Conservation (phyloP, 1,140 invertebrate species). For the Popillia japonica region DNA sequence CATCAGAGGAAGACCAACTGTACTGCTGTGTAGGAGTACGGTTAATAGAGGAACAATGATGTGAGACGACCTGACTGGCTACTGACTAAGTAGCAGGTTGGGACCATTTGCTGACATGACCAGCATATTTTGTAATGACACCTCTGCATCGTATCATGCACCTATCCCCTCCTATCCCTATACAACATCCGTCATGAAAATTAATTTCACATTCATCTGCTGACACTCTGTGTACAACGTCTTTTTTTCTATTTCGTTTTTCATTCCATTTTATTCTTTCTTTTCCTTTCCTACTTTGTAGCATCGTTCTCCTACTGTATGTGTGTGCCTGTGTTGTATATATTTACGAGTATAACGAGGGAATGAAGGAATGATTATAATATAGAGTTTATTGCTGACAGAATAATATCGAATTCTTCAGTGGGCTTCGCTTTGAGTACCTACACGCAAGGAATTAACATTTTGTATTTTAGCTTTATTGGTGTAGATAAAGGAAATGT, state of each 20-base stretch:
- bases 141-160: constrained; percentile 55
- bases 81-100: constrained; percentile 60
- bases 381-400: constrained; percentile 31
- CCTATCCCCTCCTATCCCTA: constrained; percentile 49
- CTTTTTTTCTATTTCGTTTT: constrained; percentile 37
- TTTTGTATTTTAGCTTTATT: neutral
- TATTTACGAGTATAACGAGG: constrained; percentile 17
- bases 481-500: constrained; percentile 7
- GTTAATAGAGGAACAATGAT: constrained; percentile 38
- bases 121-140: constrained; percentile 58
- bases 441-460: neutral
- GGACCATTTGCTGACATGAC: constrained; percentile 59
- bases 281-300: constrained; percentile 3
- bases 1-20: constrained; percentile 23
- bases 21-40: constrained; percentile 27
- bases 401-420: constrained; percentile 18
- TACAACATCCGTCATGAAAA: constrained; percentile 56
- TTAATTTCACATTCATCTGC: constrained; percentile 57
- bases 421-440: neutral
- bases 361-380: constrained; percentile 35
- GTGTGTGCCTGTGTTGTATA: neutral
- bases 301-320: neutral
- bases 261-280: neutral
- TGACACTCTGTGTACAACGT: constrained; percentile 41
- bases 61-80: constrained; percentile 48